A percentile compares a stretch with the other conserved stretches of the same genome.
Evolutionary conservation across 2,888 invertebrate genomes (phyloP).

Genomic region (Drosophila pseudotakahashii): DNA sequence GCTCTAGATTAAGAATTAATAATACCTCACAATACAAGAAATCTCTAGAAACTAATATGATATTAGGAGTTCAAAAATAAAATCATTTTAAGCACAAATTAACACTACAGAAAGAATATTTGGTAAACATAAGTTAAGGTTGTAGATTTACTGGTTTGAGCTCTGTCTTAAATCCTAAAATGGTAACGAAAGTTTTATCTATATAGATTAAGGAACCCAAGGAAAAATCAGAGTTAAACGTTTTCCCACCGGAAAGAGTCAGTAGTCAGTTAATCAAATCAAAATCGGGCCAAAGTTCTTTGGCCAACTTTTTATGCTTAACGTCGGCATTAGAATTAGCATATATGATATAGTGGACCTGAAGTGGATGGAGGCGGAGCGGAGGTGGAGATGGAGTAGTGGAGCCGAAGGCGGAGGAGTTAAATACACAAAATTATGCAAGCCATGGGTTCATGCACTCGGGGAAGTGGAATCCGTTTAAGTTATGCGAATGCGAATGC

Average conservation of each 20-base stretch:
- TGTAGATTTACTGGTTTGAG: no score
- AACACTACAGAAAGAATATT: no score
- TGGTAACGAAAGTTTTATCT: no score
- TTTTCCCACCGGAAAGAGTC: background rate
- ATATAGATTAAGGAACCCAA: background rate
- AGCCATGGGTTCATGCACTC: conserved; percentile 43
- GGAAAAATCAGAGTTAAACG: conserved; percentile 1
- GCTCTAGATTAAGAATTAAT: no score
- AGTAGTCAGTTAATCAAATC: conserved; percentile 38
- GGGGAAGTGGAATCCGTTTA: conserved; percentile 36
- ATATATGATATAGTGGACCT: conserved; percentile 15
- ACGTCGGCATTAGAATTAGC: conserved; percentile 30
- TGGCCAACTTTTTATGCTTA: conserved; percentile 29
- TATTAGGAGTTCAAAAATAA: no score
- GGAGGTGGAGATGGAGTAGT: background rate
- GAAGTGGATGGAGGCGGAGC: background rate
- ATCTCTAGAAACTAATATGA: no score
- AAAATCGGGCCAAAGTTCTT: conserved; percentile 28
- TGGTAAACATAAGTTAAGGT: no score
- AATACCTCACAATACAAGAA: no score
- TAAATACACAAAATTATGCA: conserved; percentile 62
- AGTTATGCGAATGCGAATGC: conserved; percentile 45
- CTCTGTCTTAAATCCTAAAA: no score
- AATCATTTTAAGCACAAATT: no score
- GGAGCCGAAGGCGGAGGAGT: background rate